Evolutionary conservation across 2,797 vertebrate species (phyloP).

Genomic region (Lutjanus campechanus): DNA sequence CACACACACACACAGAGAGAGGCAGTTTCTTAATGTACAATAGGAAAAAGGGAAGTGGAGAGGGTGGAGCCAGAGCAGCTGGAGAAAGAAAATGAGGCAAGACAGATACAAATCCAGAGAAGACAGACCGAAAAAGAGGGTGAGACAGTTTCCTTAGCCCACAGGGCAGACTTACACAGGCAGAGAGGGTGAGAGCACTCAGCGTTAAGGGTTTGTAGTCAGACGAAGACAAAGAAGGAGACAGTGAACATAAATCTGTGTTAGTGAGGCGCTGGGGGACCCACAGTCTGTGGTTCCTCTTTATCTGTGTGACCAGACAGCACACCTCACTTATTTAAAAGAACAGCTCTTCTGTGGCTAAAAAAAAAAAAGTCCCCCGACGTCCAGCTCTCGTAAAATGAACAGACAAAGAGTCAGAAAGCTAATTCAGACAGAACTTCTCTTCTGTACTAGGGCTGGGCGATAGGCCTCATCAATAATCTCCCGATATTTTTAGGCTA

Average conservation of each 20-base stretch:
- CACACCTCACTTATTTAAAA: slow-evolving; percentile 51
- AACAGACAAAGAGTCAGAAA: slow-evolving; percentile 12
- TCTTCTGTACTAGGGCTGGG: no score
- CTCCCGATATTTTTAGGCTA: no score
- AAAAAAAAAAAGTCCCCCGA: slow-evolving; percentile 2
- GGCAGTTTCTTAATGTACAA: slow-evolving; percentile 45
- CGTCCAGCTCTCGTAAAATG: slow-evolving; percentile 23
- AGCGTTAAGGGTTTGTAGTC: slow-evolving; percentile 63
- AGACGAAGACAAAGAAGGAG: slow-evolving; percentile 75
- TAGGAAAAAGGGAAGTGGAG: slow-evolving; percentile 39
- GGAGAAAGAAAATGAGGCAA: slow-evolving; percentile 44
- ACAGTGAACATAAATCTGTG: slow-evolving; percentile 73
- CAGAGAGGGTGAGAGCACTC: slow-evolving; percentile 58
- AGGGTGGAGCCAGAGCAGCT: slow-evolving; percentile 38
- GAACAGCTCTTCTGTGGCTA: slow-evolving; percentile 22
- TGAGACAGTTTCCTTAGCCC: slow-evolving; percentile 48
- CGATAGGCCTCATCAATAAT: no score
- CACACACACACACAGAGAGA: slow-evolving; percentile 18
- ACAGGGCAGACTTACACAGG: slow-evolving; percentile 59
- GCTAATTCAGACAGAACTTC: slow-evolving; percentile 17
- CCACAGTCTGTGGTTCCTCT: slow-evolving; percentile 52
- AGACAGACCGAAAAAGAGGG: slow-evolving; percentile 19
- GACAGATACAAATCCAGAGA: slow-evolving; percentile 41
- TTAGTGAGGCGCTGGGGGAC: slow-evolving; percentile 70
- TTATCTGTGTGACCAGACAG: slow-evolving; percentile 65